Conservation (phyloP, 2,113 vertebrate species). For the Panurus biarmicus region DNA sequence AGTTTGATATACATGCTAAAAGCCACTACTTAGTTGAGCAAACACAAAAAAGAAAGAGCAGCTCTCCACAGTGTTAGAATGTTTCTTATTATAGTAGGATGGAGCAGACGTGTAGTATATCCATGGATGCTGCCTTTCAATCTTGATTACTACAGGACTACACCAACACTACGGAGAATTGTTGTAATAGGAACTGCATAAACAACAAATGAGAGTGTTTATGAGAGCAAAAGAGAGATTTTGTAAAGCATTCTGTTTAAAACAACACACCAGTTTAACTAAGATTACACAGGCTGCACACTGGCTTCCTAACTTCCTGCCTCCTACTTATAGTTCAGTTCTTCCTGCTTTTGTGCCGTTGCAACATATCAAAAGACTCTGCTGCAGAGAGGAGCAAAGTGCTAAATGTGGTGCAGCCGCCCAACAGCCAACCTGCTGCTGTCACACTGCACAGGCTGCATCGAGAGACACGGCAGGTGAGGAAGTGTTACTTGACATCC, state of each 20-base stretch:
- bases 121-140: neutral
- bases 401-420: neutral
- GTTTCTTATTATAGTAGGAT: neutral
- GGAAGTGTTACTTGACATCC: neutral
- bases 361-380: neutral
- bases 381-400: neutral
- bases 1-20: neutral
- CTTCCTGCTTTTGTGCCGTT: neutral
- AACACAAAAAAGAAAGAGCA: neutral
- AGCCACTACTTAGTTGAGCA: neutral
- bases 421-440: neutral
- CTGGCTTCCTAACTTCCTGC: neutral
- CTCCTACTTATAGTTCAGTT: neutral
- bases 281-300: neutral
- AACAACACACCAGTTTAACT: neutral
- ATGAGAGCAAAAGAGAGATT: neutral
- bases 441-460: accelerated
- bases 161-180: neutral
- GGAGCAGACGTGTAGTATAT: neutral
- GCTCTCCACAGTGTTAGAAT: neutral
- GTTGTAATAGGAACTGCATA: neutral
- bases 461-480: neutral
- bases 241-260: neutral
- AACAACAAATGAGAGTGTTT: neutral
- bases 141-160: neutral